phyloP scores from a whole-genome alignment of 2,797 vertebrate genomes.

The Scolopax rusticola region DNA sequence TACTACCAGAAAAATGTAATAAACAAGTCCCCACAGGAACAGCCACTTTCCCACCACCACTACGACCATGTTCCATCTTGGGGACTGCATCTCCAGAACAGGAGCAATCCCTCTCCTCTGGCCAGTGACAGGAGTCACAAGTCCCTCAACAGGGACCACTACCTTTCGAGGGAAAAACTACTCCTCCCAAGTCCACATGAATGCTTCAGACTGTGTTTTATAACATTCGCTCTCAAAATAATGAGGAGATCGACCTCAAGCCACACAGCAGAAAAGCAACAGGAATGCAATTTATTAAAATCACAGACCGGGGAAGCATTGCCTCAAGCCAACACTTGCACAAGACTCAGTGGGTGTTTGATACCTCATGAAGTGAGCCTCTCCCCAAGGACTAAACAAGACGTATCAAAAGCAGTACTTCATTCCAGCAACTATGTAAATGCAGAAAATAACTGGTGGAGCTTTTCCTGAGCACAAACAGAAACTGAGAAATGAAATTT shows the following conservation, averaged over 20 bases:
- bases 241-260: background rate
- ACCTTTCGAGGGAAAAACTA: background rate
- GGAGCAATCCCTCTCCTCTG: background rate
- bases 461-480: background rate
- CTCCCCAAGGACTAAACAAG: background rate
- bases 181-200: background rate
- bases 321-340: background rate
- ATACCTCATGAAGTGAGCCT: background rate
- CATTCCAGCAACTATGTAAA: background rate
- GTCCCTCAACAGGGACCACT: background rate
- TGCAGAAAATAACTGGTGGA: background rate
- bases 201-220: background rate
- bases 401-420: background rate
- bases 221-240: background rate
- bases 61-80: background rate
- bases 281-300: background rate
- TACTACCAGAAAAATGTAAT: background rate
- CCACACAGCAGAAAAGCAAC: background rate
- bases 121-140: background rate
- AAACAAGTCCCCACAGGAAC: background rate
- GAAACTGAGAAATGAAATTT: background rate
- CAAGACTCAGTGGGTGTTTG: background rate
- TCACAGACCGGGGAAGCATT: background rate
- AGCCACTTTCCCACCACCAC: background rate
- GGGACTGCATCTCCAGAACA: background rate